These are phyloP conservation scores for Brachystomella parvula DNA, from an alignment of 1,140 invertebrate genomes.

Conservation along the genomic window DNA sequence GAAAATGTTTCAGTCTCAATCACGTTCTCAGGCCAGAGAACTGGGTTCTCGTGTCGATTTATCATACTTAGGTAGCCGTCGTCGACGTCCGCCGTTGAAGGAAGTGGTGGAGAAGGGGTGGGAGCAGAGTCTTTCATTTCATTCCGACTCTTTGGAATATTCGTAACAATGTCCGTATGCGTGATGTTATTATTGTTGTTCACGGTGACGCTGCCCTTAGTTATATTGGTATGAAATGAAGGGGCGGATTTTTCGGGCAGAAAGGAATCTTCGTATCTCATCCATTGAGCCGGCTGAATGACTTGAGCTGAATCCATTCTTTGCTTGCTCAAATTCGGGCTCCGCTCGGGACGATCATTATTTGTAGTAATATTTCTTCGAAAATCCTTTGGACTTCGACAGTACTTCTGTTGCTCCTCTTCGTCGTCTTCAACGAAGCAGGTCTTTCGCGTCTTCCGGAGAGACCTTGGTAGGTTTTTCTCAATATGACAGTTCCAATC, in stretches of 20 bases:
- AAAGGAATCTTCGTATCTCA: slow-evolving; percentile 2
- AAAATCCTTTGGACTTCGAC: background rate
- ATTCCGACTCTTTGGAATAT: background rate
- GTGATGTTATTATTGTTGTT: background rate
- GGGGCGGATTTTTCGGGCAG: background rate
- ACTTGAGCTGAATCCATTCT: background rate
- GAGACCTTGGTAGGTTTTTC: slow-evolving; percentile 34
- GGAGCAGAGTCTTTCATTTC: background rate
- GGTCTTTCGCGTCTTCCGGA: slow-evolving; percentile 33
- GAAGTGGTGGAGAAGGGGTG: background rate
- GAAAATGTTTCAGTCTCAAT: slow-evolving; percentile 37
- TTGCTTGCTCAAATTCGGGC: background rate
- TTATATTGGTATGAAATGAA: too few species aligned
- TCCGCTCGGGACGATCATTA: background rate
- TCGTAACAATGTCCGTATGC: background rate
- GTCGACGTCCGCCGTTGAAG: slow-evolving; percentile 23
- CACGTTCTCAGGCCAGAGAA: slow-evolving; percentile 34
- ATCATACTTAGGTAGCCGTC: slow-evolving; percentile 38
- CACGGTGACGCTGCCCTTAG: background rate
- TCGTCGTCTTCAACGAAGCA: slow-evolving; percentile 31
- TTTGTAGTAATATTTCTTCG: background rate
- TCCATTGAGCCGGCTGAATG: slow-evolving; percentile 1
- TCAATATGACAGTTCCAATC: slow-evolving; percentile 36
- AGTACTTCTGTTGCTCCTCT: slow-evolving; percentile 7
- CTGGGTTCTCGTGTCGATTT: slow-evolving; percentile 27